phyloP scores from a whole-genome alignment of 2,113 vertebrate species.

The Malurus elegans region DNA sequence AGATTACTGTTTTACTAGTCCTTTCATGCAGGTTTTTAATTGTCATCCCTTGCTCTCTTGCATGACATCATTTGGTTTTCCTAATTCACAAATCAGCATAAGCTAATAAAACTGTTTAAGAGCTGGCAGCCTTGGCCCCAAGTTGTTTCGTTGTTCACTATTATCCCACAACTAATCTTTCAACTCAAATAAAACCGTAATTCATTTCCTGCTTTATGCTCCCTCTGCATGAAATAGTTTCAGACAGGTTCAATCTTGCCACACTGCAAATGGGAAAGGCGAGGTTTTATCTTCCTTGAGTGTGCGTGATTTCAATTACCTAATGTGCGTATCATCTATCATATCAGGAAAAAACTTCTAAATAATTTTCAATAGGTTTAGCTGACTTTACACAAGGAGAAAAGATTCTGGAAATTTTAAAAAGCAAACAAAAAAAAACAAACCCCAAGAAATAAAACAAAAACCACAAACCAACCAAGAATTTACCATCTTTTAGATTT shows the following conservation, averaged over 20 bases:
- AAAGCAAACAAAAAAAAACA: too few species aligned
- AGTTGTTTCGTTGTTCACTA: not conserved
- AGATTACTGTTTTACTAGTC: not conserved
- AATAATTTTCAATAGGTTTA: slow-evolving; percentile 9
- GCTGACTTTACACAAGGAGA: not conserved
- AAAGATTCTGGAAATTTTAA: not conserved
- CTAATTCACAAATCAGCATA: slow-evolving; percentile 6
- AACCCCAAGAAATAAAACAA: not conserved
- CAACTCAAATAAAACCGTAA: slow-evolving; percentile 26
- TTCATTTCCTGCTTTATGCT: slow-evolving; percentile 47
- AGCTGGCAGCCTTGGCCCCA: not conserved
- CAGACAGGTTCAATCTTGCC: slow-evolving; percentile 60
- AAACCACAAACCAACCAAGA: not conserved
- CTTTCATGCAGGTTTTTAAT: not conserved
- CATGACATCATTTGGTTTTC: not conserved
- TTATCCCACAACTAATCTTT: slow-evolving; percentile 47
- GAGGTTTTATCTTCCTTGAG: slow-evolving; percentile 13
- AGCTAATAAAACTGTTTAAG: slow-evolving; percentile 42
- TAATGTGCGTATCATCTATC: not conserved
- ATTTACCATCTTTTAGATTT: not conserved
- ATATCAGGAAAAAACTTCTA: not conserved
- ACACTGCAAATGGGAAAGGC: not conserved
- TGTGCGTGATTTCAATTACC: not conserved
- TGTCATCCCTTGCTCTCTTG: not conserved
- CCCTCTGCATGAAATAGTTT: not conserved